Evolutionary conservation across 2,113 vertebrate genomes (phyloP), one percentile per base, ranked within the genome.

Genomic region (Dicerorhinus sumatrensis): DNA sequence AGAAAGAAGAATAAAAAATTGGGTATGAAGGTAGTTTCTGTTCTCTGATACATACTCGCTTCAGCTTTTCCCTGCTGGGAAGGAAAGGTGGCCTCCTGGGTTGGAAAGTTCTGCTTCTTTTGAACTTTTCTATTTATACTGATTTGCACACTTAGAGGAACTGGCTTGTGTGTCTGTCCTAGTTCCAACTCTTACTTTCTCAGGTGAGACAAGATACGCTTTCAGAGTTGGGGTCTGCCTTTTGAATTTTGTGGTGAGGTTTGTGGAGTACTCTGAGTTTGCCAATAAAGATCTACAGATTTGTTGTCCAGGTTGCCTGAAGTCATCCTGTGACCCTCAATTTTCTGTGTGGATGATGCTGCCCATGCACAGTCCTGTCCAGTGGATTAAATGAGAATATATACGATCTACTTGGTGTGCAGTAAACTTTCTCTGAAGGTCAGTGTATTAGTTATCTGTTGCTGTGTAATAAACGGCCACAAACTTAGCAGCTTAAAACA

Each of bases 71-170:
- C 87, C 95, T 90, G 65, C 91, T 88, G 97, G 31, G 83, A 56
- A 63, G 82, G 89, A 75, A n/a, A 69, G n/a, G 21, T 58, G 23
- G 42, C 90, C 90, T 86, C 42, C 79, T 87, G 62, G 31, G 80
- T 72, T 39, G 65, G 86, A 87, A 80, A 96, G 90, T 76, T 84
- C 80, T 88, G 65, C 67, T 84, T 94, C 94, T 72, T 76, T 88
- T 67, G 88, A 80, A 17, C 84, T 94, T 94, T 94, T 96, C 94
- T 89, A 77, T 96, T 98, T 97, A 94, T 91, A 91, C 72, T n/a
- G 92, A 97, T 84, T 65, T 89, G 94, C n/a, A 87, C 92, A 83
- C 83, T 62, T 60, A 58, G 0, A 63, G 51, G 69, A 89, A 46
- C 83, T 79, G 95, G 93, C 94, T 80, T 46, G 39, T 31, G 2